A percentile compares a stretch with the other conserved stretches of the same genome.
phyloP scores from a whole-genome alignment of 2,113 vertebrate genomes.

The Pardalotus punctatus region DNA sequence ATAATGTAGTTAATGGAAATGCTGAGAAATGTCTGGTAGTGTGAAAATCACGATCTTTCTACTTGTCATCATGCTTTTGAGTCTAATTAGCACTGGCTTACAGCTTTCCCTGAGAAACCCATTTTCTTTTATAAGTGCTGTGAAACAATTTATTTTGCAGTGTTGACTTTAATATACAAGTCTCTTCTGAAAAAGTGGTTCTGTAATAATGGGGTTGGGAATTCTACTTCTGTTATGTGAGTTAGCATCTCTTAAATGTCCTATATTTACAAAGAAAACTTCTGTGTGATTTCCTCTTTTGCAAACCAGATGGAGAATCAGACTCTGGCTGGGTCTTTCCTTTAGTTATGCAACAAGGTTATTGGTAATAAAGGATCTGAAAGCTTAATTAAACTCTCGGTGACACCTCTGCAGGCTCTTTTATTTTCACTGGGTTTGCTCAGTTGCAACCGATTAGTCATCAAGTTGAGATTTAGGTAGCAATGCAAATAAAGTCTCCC shows the following conservation, averaged over 20 bases:
- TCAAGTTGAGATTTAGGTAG: constrained; percentile 43
- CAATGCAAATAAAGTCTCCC: constrained; percentile 13
- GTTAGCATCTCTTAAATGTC: background rate
- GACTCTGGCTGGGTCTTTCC: background rate
- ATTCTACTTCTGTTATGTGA: background rate
- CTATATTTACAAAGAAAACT: background rate
- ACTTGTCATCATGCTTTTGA: background rate
- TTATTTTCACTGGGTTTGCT: constrained; percentile 40
- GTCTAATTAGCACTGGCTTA: constrained; percentile 1
- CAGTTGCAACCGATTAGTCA: constrained; percentile 50
- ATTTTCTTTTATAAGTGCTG: background rate
- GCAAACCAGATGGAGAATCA: constrained; percentile 8
- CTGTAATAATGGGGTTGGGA: background rate
- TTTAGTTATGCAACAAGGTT: constrained; percentile 1
- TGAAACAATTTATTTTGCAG: background rate
- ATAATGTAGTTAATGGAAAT: background rate
- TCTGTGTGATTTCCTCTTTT: background rate
- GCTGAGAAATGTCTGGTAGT: background rate
- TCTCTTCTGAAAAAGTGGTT: background rate
- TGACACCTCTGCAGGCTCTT: constrained; percentile 24
- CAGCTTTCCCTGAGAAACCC: background rate
- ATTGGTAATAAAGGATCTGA: constrained; percentile 32
- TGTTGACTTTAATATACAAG: background rate
- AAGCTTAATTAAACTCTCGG: constrained; percentile 33
- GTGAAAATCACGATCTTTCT: background rate